Evolutionary conservation across 2,797 vertebrate species (phyloP).

Genomic region (Enteromius argenteus): DNA sequence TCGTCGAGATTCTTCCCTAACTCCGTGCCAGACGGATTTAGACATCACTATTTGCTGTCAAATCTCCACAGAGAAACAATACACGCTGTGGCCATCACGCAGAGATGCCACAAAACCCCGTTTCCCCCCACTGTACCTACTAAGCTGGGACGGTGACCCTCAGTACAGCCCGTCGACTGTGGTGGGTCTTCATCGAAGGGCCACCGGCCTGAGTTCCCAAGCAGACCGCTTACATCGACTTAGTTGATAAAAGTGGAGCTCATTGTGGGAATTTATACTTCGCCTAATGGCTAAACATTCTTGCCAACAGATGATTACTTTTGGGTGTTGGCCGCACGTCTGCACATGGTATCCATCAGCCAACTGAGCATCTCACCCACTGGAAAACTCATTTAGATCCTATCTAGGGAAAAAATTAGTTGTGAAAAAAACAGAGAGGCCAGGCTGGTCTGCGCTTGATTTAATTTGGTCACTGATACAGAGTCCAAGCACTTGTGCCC

Average conservation of each 20-base stretch:
- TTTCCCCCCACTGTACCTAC: slow-evolving; percentile 70
- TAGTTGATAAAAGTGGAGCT: slow-evolving; percentile 65
- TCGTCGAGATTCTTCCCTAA: slow-evolving; percentile 67
- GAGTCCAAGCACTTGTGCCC: slow-evolving; percentile 75
- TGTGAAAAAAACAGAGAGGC: slow-evolving; percentile 67
- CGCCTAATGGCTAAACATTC: slow-evolving; percentile 65
- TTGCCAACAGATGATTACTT: slow-evolving; percentile 71
- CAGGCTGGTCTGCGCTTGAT: slow-evolving; percentile 74
- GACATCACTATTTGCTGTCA: slow-evolving; percentile 76
- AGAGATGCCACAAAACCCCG: slow-evolving; percentile 73
- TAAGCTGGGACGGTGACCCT: slow-evolving; percentile 70
- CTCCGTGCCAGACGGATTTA: slow-evolving; percentile 60
- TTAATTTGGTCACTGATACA: slow-evolving; percentile 80
- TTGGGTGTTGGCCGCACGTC: slow-evolving; percentile 66
- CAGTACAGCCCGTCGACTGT: slow-evolving; percentile 40
- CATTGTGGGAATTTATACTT: slow-evolving; percentile 66
- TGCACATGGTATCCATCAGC: slow-evolving; percentile 75
- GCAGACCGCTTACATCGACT: slow-evolving; percentile 62
- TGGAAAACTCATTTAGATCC: slow-evolving; percentile 85
- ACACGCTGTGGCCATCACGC: slow-evolving; percentile 71
- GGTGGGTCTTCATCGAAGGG: slow-evolving; percentile 56
- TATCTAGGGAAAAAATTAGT: slow-evolving; percentile 81
- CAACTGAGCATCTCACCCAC: slow-evolving; percentile 72
- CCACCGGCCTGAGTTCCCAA: slow-evolving; percentile 73
- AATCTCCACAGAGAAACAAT: slow-evolving; percentile 68